Evolutionary conservation across 2,888 invertebrate species (phyloP), one percentile per base, ranked within the genome.

Genomic region (Meta bourneti): DNA sequence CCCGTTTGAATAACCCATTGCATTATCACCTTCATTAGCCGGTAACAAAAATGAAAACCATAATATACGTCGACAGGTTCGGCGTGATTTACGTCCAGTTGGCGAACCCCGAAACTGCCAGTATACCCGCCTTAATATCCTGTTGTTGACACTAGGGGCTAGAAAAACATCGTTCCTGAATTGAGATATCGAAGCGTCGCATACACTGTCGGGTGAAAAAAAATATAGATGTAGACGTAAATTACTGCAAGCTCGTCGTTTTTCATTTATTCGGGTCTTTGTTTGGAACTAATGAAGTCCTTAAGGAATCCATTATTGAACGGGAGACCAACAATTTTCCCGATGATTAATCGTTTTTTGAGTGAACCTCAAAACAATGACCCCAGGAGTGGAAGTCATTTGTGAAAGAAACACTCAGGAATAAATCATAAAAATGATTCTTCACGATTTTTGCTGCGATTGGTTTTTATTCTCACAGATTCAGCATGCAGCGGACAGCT

Each of bases 281-380:
- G 87, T 83, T 81, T 54, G 71, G 72, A 74, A 69, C 77, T 83
- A 91, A 91, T 91, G 91, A 91, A 91, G 87, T 87, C 74, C 87
- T 83, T 88, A 87, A 82, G 87, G 78, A 78, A 77, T 69, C 84
- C 79, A 91, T 91, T 82, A 88, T 78, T 82, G 48, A 69, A 49
- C 48, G 48, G 78, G 61, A 87, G 87, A 83, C 91, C 91, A 87
- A 88, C 91, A 91, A 91, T 91, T 91, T 87, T 78, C 77, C 20
- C 1, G 19, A n/a, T 87, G 91, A 91, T 91, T 91, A 91, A 91
- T 91, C 87, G 87, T 52, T 69, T 83, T 87, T 88, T 91, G 91
- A 91, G 87, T 79, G 91, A 83, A 87, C 72, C 72, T 48, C 72
- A 87, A 87, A 91, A 91, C 87, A 91, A 88, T 91, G 87, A 83